Percentiles rank a stretch among this genome's conserved stretches.
Conservation (phyloP, 1,140 invertebrate species). For the Bombus terrestris region DNA sequence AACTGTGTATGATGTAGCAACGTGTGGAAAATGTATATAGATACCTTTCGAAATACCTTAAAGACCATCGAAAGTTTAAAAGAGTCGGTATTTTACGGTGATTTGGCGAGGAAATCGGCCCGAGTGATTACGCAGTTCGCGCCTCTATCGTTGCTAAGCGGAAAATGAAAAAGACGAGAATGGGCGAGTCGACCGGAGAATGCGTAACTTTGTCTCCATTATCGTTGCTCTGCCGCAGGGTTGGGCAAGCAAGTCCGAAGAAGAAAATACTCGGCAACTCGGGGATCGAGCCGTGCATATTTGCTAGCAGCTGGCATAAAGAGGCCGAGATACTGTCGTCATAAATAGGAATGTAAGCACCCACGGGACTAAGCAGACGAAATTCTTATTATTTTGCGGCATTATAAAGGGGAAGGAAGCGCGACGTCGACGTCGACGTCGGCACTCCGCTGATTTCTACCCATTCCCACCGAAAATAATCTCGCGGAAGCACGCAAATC, state of each 20-base stretch:
- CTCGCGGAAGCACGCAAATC: slow-evolving; percentile 39
- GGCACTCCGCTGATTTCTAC: slow-evolving; percentile 40
- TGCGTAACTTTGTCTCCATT: slow-evolving; percentile 36
- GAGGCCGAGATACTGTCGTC: slow-evolving; percentile 51
- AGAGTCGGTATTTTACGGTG: too few species aligned
- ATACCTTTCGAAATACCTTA: neutral
- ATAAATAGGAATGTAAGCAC: slow-evolving; percentile 63
- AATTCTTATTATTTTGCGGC: slow-evolving; percentile 65
- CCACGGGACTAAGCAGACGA: slow-evolving; percentile 52
- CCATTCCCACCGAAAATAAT: slow-evolving; percentile 49
- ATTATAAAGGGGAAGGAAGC: slow-evolving; percentile 15
- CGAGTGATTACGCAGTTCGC: neutral
- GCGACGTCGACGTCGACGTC: slow-evolving; percentile 9
- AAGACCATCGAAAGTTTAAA: neutral
- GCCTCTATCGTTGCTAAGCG: slow-evolving; percentile 10
- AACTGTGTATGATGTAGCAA: too few species aligned
- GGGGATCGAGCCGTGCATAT: slow-evolving; percentile 58
- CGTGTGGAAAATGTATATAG: too few species aligned
- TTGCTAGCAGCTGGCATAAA: slow-evolving; percentile 59
- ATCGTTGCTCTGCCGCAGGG: slow-evolving; percentile 4
- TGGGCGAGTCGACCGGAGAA: neutral
- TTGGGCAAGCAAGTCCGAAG: neutral
- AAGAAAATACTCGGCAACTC: slow-evolving; percentile 42
- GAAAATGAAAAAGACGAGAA: slow-evolving; percentile 4
- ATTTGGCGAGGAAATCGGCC: neutral